A percentile compares a stretch with the other conserved stretches of the same genome.
Conservation (phyloP, 2,797 vertebrate genomes). For the Galagoides demidoff region DNA sequence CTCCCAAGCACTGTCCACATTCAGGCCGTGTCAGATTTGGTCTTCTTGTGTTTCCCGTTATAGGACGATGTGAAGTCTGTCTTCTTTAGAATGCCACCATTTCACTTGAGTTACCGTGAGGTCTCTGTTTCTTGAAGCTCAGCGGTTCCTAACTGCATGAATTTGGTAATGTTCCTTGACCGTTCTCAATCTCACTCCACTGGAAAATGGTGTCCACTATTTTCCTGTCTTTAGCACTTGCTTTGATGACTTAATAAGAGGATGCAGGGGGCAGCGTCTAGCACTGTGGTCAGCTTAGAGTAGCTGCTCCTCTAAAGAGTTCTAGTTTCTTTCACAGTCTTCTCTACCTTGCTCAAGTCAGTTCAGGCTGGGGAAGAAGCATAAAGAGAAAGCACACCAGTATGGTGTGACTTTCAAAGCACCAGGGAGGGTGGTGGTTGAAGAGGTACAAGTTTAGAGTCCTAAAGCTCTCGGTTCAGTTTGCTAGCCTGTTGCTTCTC, state of each 20-base stretch:
- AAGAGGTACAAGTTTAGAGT: slow-evolving; percentile 1
- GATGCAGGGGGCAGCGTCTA: not conserved
- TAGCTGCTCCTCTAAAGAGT: not conserved
- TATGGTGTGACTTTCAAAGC: slow-evolving; percentile 11
- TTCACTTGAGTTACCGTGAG: not conserved
- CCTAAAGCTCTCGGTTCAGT: not conserved
- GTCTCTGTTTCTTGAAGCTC: not conserved
- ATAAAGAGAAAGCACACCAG: not conserved
- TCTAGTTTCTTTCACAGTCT: not conserved
- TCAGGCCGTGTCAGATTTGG: not conserved
- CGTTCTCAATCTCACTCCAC: not conserved
- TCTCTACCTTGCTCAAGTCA: not conserved
- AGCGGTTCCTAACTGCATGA: not conserved
- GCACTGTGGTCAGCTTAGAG: not conserved
- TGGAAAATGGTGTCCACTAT: not conserved
- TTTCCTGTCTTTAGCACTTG: not conserved
- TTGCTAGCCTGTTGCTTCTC: not conserved
- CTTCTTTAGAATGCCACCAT: not conserved
- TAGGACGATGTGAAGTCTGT: not conserved
- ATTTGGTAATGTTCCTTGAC: not conserved
- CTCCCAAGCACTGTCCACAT: not conserved
- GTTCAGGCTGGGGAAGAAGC: not conserved
- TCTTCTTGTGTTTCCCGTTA: not conserved
- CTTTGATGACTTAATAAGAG: not conserved
- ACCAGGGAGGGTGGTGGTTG: not conserved